Conservation (phyloP, 1,140 invertebrate species). For the Oryctes rhinoceros region DNA sequence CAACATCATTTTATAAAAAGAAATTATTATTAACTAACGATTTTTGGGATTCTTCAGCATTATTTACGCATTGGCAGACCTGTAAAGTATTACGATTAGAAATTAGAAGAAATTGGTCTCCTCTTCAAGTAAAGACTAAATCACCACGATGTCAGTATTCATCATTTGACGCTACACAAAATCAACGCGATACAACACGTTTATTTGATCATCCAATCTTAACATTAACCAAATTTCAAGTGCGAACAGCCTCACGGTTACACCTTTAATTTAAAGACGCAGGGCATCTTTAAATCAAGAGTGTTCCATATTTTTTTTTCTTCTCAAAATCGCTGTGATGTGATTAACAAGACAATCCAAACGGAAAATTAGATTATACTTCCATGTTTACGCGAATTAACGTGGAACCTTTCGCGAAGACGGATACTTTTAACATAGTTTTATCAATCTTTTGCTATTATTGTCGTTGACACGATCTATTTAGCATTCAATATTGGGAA, state of each 20-base stretch:
- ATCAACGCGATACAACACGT: too few relatives aligned
- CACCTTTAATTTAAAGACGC: background rate
- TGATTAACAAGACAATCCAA: background rate
- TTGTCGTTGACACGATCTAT: background rate
- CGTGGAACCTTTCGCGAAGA: background rate
- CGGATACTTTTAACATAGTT: background rate
- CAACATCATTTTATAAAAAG: too few relatives aligned
- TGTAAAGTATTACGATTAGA: too few relatives aligned
- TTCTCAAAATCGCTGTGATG: background rate
- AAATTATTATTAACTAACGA: too few relatives aligned
- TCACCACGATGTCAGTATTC: too few relatives aligned
- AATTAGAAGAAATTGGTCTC: too few relatives aligned
- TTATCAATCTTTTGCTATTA: background rate
- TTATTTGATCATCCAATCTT: background rate
- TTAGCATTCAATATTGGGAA: background rate
- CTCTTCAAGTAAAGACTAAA: too few relatives aligned
- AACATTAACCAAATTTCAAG: constrained; percentile 1
- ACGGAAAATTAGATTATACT: background rate
- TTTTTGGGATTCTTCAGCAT: too few relatives aligned
- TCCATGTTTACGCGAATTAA: background rate
- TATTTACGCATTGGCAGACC: too few relatives aligned
- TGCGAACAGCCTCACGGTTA: background rate
- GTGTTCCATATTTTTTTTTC: background rate
- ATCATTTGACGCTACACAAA: too few relatives aligned
- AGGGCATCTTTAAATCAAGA: background rate